phyloP scores from a whole-genome alignment of 2,113 vertebrate genomes.

The Charadrius vociferus region DNA sequence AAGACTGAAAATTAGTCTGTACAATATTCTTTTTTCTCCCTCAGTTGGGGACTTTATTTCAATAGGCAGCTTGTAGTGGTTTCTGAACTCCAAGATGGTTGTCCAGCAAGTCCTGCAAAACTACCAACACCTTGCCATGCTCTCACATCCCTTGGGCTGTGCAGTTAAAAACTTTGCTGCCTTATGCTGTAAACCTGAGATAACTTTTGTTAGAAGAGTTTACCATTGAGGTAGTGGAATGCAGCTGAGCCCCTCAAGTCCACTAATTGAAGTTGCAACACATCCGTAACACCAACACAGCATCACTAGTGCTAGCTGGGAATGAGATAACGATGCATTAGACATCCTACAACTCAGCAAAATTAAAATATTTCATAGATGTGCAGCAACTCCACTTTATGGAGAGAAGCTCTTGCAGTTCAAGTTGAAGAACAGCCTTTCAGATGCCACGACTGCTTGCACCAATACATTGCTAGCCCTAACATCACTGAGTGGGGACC shows the following conservation, averaged over 20 bases:
- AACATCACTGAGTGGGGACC: not conserved
- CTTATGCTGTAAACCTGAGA: not conserved
- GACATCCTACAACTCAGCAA: not conserved
- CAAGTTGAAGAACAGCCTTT: not conserved
- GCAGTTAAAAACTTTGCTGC: not conserved
- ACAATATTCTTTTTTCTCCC: not conserved
- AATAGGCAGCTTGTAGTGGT: not conserved
- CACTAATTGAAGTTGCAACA: not conserved
- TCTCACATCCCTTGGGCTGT: not conserved
- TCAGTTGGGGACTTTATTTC: not conserved
- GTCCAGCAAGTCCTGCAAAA: not conserved
- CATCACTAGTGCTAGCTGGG: not conserved
- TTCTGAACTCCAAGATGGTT: not conserved
- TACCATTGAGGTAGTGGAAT: not conserved
- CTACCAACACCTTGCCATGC: not conserved
- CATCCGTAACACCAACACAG: not conserved
- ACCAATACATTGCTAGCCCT: not conserved
- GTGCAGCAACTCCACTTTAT: not conserved
- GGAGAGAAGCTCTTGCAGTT: not conserved
- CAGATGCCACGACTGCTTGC: not conserved
- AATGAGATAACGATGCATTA: accelerated
- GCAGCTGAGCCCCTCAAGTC: not conserved
- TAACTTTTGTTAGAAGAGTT: not conserved
- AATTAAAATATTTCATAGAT: not conserved
- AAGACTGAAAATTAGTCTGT: not conserved